Evolutionary conservation across 2,888 invertebrate genomes (phyloP).

Genomic region (Andrena trimmerana): DNA sequence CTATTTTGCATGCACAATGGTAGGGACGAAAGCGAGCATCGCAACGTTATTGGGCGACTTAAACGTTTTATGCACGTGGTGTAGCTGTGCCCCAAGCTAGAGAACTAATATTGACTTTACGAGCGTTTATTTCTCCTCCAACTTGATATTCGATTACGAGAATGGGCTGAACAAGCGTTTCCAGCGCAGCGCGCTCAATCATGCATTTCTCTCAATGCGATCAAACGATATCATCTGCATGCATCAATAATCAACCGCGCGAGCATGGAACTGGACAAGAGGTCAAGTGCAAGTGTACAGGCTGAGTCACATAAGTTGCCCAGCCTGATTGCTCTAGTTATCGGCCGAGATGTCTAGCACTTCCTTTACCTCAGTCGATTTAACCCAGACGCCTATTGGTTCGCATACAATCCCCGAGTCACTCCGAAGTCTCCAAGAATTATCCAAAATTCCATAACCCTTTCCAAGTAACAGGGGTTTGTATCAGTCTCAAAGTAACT

Average conservation of each 20-base stretch:
- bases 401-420: too few relatives aligned
- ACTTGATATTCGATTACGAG: constrained; percentile 12
- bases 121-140: neutral
- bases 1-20: neutral
- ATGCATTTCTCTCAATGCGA: constrained; percentile 30
- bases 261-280: constrained; percentile 31
- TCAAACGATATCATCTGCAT: constrained; percentile 35
- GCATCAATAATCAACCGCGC: constrained; percentile 45
- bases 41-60: neutral
- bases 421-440: too few relatives aligned
- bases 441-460: too few relatives aligned
- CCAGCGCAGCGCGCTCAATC: neutral
- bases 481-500: too few relatives aligned
- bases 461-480: too few relatives aligned
- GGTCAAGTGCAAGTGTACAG: constrained; percentile 53
- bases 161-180: constrained; percentile 3
- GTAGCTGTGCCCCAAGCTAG: neutral
- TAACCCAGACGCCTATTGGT: neutral
- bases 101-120: neutral
- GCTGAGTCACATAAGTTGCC: neutral
- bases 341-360: neutral
- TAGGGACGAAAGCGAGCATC: constrained; percentile 1
- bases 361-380: neutral
- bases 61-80: neutral
- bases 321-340: neutral